These are phyloP conservation scores for Benthosema pterotum DNA, from an alignment of 2,797 vertebrate species.

Conservation along the genomic window DNA sequence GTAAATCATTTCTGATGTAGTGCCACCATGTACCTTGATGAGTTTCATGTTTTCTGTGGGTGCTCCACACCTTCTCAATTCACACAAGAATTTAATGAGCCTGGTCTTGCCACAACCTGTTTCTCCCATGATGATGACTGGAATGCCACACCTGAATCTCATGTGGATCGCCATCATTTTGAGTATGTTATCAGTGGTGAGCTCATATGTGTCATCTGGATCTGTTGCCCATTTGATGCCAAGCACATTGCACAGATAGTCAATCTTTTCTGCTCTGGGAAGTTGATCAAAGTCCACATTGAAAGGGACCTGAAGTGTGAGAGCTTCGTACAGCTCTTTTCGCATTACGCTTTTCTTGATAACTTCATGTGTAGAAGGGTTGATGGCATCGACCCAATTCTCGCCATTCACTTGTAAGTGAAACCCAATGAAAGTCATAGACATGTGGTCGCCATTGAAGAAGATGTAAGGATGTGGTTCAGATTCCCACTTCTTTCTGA, in stretches of 20 bases:
- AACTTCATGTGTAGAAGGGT: constrained; percentile 72
- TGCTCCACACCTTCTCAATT: constrained; percentile 74
- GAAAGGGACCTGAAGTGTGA: constrained; percentile 90
- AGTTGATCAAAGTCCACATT: constrained; percentile 87
- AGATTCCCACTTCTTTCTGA: constrained; percentile 93
- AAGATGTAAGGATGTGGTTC: constrained; percentile 96
- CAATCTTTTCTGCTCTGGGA: constrained; percentile 86
- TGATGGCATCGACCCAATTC: constrained; percentile 84
- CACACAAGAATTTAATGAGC: constrained; percentile 91
- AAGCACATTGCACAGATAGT: constrained; percentile 86
- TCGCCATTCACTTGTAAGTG: constrained; percentile 74
- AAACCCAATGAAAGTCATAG: constrained; percentile 98
- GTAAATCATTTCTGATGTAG: constrained; percentile 87
- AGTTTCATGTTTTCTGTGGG: constrained; percentile 89
- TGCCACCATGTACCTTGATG: constrained; percentile 96
- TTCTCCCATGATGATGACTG: constrained; percentile 97
- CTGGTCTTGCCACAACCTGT: constrained; percentile 97
- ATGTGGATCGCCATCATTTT: constrained; percentile 97
- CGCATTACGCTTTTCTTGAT: constrained; percentile 89
- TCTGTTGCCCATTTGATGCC: constrained; percentile 88
- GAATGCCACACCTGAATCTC: constrained; percentile 95
- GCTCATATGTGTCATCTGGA: constrained; percentile 93
- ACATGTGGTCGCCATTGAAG: constrained; percentile 89
- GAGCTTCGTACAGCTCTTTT: constrained; percentile 75
- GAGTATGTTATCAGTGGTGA: constrained; percentile 92